Evolutionary conservation across 2,797 vertebrate species (phyloP).

Genomic region (Sternarchorhynchus goeldii): DNA sequence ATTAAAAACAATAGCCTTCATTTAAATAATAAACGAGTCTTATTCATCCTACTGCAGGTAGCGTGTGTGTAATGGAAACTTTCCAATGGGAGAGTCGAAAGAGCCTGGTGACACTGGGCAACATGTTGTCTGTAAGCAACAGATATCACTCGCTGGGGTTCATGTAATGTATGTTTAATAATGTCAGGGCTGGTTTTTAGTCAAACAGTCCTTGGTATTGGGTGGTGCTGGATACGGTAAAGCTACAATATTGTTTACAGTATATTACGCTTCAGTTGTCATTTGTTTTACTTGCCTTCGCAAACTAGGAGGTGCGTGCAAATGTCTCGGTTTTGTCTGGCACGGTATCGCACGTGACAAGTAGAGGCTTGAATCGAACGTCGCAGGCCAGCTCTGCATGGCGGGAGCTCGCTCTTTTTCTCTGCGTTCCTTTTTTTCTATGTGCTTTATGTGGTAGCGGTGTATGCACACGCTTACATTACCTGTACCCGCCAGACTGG

Average conservation of each 20-base stretch:
- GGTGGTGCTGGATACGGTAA: not conserved
- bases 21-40: not conserved
- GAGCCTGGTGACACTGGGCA: too few relatives aligned
- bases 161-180: too few relatives aligned
- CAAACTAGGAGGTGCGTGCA: constrained; percentile 4
- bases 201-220: not conserved
- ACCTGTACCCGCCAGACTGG: constrained; percentile 22
- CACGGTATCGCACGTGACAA: not conserved
- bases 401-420: not conserved
- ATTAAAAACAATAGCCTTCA: too few relatives aligned
- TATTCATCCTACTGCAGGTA: constrained; percentile 14
- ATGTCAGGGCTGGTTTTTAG: not conserved
- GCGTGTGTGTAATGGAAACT: constrained; percentile 6
- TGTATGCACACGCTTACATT: too few relatives aligned
- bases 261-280: not conserved
- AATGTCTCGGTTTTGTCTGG: not conserved
- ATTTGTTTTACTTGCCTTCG: not conserved
- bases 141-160: too few relatives aligned
- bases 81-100: not conserved
- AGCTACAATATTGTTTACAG: not conserved
- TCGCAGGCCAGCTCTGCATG: too few relatives aligned
- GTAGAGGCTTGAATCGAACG: too few relatives aligned
- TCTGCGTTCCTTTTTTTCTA: not conserved
- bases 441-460: too few relatives aligned
- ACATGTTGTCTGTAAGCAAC: too few relatives aligned